phyloP scores from a whole-genome alignment of 2,888 invertebrate genomes.

The Chloromyia formosa region DNA sequence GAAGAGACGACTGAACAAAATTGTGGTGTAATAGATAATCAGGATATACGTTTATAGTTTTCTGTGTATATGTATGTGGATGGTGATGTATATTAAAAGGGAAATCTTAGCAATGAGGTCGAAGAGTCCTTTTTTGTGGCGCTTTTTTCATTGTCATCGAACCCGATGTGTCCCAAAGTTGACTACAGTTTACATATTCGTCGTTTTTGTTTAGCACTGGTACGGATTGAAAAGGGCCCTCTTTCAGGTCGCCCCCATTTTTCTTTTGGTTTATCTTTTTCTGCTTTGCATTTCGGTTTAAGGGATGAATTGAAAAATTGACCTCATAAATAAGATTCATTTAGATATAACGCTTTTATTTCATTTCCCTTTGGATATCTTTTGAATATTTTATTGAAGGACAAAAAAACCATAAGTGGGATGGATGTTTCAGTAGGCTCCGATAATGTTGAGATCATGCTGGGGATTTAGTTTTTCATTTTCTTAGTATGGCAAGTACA shows the following conservation, averaged over 20 bases:
- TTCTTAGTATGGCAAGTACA: no score
- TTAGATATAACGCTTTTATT: conserved; percentile 46
- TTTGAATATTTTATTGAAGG: conserved; percentile 46
- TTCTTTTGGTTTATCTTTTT: background rate
- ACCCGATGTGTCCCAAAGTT: background rate
- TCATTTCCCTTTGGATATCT: conserved; percentile 45
- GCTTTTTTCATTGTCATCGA: background rate
- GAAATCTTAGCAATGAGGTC: background rate
- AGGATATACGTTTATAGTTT: background rate
- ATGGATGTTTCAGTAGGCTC: no score
- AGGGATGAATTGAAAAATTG: conserved; percentile 48
- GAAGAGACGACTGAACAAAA: background rate
- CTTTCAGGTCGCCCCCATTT: background rate
- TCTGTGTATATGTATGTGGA: background rate
- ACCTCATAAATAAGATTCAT: conserved; percentile 50
- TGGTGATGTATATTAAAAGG: background rate
- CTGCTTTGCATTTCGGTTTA: conserved; percentile 12
- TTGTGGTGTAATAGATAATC: background rate
- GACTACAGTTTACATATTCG: background rate
- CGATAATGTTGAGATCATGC: background rate
- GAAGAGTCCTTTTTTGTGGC: conserved; percentile 3
- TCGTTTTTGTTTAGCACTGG: no score
- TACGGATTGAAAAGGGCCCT: no score
- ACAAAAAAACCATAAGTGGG: background rate
- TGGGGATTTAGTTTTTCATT: background rate